A percentile compares a stretch with the other conserved stretches of the same genome.
Evolutionary conservation across 2,113 vertebrate genomes (phyloP).

Genomic region (Pionites leucogaster): DNA sequence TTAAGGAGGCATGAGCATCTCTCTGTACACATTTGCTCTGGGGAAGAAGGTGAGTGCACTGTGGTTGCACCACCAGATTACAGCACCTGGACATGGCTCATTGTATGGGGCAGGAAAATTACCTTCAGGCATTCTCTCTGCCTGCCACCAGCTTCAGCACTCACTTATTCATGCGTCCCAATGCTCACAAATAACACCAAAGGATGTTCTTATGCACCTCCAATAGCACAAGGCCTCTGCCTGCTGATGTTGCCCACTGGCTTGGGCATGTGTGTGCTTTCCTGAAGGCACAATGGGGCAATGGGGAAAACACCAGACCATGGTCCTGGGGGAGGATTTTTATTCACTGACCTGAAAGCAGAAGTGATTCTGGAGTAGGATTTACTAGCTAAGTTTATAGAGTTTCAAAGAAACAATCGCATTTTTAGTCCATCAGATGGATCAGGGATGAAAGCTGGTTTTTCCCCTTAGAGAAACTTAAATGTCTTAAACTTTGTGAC

Average conservation of each 20-base stretch:
- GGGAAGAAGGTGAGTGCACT: rapidly evolving
- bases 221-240: rapidly evolving
- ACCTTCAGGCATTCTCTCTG: not conserved
- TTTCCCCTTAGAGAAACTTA: not conserved
- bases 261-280: not conserved
- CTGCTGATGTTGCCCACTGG: too few relatives aligned
- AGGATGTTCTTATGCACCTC: too few relatives aligned
- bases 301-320: not conserved
- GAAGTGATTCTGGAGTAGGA: not conserved
- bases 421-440: not conserved
- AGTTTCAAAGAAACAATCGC: not conserved
- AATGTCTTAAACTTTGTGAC: not conserved
- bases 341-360: not conserved
- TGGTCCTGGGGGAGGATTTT: not conserved
- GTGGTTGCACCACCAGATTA: not conserved
- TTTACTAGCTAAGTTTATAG: not conserved
- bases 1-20: not conserved
- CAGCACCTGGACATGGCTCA: not conserved
- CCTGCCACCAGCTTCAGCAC: not conserved
- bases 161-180: rapidly evolving
- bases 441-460: not conserved
- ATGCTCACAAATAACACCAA: rapidly evolving
- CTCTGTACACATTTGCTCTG: rapidly evolving
- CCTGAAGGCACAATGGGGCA: not conserved
- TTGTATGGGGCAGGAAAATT: not conserved